Evolutionary conservation across 2,888 invertebrate species (phyloP).

Genomic region (Nysson spinosus): DNA sequence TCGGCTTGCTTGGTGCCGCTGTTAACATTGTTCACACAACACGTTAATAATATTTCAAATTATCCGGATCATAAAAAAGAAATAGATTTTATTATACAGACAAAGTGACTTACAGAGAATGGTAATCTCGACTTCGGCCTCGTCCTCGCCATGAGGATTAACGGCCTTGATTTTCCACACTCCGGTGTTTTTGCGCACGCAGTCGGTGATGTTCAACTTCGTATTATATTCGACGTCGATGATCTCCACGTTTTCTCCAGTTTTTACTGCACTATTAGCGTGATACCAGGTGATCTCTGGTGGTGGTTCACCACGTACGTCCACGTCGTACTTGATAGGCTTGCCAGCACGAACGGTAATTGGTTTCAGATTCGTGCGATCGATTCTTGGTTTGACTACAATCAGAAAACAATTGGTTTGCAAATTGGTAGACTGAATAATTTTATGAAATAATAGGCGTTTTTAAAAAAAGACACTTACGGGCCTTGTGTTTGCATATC

Average conservation of each 20-base stretch:
- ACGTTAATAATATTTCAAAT: too few relatives aligned
- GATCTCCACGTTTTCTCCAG: conserved; percentile 85
- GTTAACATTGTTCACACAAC: too few relatives aligned
- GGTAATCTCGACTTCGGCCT: conserved; percentile 95
- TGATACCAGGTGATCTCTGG: conserved; percentile 96
- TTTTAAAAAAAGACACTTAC: conserved; percentile 82
- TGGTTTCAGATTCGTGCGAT: conserved; percentile 94
- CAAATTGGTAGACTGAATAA: conserved; percentile 10
- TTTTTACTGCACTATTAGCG: conserved; percentile 86
- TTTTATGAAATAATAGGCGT: too few relatives aligned
- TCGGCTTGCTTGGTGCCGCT: conserved; percentile 91
- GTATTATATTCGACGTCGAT: conserved; percentile 94
- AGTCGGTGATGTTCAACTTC: conserved; percentile 88
- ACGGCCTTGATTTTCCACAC: conserved; percentile 93
- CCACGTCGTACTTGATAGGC: conserved; percentile 93
- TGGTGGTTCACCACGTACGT: conserved; percentile 96
- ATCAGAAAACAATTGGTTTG: neutral
- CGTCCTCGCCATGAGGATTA: conserved; percentile 94
- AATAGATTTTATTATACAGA: neutral
- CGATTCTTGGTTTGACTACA: conserved; percentile 97
- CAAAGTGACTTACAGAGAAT: conserved; percentile 82
- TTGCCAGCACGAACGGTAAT: conserved; percentile 94
- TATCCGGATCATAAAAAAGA: too few relatives aligned
- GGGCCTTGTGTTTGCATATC: conserved; percentile 90
- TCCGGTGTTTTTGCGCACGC: conserved; percentile 91